phyloP scores from a whole-genome alignment of 2,888 invertebrate genomes.

The Chironomus tentans region DNA sequence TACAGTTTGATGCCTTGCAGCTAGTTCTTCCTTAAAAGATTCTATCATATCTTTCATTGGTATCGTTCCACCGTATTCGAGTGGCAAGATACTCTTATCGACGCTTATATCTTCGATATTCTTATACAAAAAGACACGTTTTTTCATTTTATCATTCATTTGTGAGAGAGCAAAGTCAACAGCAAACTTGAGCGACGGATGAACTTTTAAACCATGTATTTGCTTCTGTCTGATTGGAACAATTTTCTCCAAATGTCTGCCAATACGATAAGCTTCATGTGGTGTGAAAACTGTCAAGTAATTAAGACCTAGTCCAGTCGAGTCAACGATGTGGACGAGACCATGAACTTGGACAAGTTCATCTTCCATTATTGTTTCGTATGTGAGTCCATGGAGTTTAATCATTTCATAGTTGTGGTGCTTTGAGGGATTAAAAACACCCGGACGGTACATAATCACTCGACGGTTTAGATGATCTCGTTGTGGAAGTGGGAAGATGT shows the following conservation, averaged over 20 bases:
- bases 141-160: slow-evolving; percentile 67
- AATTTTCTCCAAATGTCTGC: slow-evolving; percentile 68
- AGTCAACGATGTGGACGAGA: slow-evolving; percentile 68
- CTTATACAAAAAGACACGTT: slow-evolving; percentile 48
- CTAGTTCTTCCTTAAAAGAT: slow-evolving; percentile 60
- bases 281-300: slow-evolving; percentile 69
- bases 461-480: slow-evolving; percentile 64
- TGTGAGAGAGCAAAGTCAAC: slow-evolving; percentile 67
- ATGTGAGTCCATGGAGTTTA: slow-evolving; percentile 63
- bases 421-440: slow-evolving; percentile 70
- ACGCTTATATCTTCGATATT: slow-evolving; percentile 38
- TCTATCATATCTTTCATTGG: slow-evolving; percentile 69
- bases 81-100: slow-evolving; percentile 57
- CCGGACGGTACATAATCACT: slow-evolving; percentile 66
- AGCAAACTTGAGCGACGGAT: slow-evolving; percentile 64
- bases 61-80: slow-evolving; percentile 75
- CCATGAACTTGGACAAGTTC: slow-evolving; percentile 72
- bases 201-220: slow-evolving; percentile 65
- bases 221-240: slow-evolving; percentile 71
- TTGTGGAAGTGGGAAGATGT: slow-evolving; percentile 68
- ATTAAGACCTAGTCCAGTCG: slow-evolving; percentile 62
- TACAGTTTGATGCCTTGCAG: slow-evolving; percentile 31
- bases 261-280: slow-evolving; percentile 67
- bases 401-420: slow-evolving; percentile 71
- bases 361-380: slow-evolving; percentile 71